Evolutionary conservation across 2,113 vertebrate species (phyloP), one percentile per base, ranked within the genome.

Genomic region (Gavialis gangeticus): DNA sequence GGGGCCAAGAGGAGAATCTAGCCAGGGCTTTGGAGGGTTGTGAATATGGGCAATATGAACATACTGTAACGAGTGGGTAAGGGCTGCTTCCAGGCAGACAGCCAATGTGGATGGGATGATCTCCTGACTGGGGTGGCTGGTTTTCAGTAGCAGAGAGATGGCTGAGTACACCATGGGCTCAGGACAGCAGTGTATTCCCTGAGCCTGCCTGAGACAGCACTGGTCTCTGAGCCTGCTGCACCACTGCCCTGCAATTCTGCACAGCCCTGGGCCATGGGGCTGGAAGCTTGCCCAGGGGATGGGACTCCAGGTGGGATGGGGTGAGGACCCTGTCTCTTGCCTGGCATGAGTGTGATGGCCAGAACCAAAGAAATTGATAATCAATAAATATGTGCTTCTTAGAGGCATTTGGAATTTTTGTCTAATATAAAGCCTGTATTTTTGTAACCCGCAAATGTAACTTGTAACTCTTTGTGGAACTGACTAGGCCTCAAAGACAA

Each of bases 211-310:
- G 37, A 7, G 37, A 37, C 37, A 37, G 37, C 37, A 6, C 37
- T 37, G 37, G 37, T 37, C 37, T 37, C 37, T 37, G 37, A 37
- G 37, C 37, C 6, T 37, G 37, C 37, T 37, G 37, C 46, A 19
- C 46, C 1, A 4, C 2, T 63, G 37, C 37, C 37, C 37, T 37
- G 37, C 37, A 5, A 37, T 37, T 37, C 37, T 37, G 37, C 37
- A 37, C 37, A 37, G 37, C 37, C 37, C 4, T 37, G 37, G 37
- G 37, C 8, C 1, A 15, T 3, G 28, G 22, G 58, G 59, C 89
- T 10, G 0, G 0, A 69, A 9, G 13, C 37, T 54, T 79, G 12
- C 58, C 24, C 1, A 30, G n/a, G 3, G 3, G 1, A 17, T 1
- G 0, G 10, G 25, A 2, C 10, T 77, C 21, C 16, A 4, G 30